These are phyloP conservation scores for Xiphophorus hellerii DNA, from an alignment of 2,113 vertebrate species.

Conservation along the genomic window DNA sequence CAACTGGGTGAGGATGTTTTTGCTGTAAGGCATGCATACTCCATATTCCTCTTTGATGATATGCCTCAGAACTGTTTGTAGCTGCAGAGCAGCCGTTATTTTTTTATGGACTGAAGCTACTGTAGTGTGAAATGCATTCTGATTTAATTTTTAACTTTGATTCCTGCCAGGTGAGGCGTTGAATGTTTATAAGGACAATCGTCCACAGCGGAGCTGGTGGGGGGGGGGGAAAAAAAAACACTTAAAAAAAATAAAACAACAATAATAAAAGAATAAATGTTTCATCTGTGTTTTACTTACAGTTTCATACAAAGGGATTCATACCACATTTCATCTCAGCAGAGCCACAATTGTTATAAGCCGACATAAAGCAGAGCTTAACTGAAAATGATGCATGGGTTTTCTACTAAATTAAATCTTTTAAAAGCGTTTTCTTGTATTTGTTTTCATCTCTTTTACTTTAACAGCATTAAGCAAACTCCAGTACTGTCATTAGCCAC, in stretches of 20 bases:
- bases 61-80: constrained; percentile 4
- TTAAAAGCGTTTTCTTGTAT: no score
- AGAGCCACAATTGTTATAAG: background rate
- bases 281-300: background rate
- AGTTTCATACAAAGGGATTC: background rate
- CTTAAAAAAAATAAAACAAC: background rate
- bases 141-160: constrained; percentile 13
- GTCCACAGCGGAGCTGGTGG: background rate
- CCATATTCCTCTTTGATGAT: background rate
- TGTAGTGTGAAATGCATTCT: constrained; percentile 16
- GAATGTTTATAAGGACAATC: background rate
- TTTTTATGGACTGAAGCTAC: constrained; percentile 7
- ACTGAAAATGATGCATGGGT: no score
- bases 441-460: no score
- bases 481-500: no score
- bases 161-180: constrained; percentile 6
- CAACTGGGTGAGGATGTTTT: constrained; percentile 5
- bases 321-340: background rate
- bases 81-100: constrained; percentile 12
- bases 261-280: background rate
- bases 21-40: background rate
- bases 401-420: no score
- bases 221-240: background rate
- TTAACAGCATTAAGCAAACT: no score
- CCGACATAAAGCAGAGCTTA: no score